Evolutionary conservation across 2,797 vertebrate species (phyloP), one percentile per base, ranked within the genome.

Genomic region (Enteromius argenteus): DNA sequence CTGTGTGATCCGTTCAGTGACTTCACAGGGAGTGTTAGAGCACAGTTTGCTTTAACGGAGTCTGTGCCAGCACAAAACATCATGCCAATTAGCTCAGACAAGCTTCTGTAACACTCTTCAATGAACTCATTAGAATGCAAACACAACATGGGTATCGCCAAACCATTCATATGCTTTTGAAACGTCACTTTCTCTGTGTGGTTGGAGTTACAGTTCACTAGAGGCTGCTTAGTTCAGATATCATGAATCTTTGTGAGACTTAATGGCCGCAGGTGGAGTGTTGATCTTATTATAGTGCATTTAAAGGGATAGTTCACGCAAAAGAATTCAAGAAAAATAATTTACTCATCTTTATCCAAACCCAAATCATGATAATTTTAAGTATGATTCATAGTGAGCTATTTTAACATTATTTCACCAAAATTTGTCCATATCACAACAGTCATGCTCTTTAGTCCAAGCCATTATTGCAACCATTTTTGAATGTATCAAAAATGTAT

Each of bases 21-120:
- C 13, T 81, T 81, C 80, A 74, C 32, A 30, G 1, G 3, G 56
- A 27, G 13, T 80, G 64, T 27, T 76, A 37, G 8, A 37, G 80
- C 79, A 35, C 80, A 62, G 69, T 74, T 82, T 51, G 30, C 19
- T 81, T 74, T 27, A 74, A 82, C 69, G 30, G 32, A 58, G 17
- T 60, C 53, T 72, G 0, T 72, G 37, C 35, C 19, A 51, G 71
- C 30, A 49, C 10, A 64, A 51, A 82, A 21, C 56, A 74, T 27
- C 42, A 37, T 39, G 15, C 10, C n/a, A 75, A 66, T 82, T 66
- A 53, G 58, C n/a, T 37, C 32, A 66, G 30, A 66, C 42, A 74
- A 19, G 21, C 42, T 66, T 9, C 80, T 81, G 21, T 49, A 49
- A 27, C 68, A 49, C 42, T 32, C 21, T 35, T 56, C 8, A 37